These are phyloP conservation scores for Campoletis sonorensis DNA, from an alignment of 1,140 invertebrate genomes.

Conservation along the genomic window DNA sequence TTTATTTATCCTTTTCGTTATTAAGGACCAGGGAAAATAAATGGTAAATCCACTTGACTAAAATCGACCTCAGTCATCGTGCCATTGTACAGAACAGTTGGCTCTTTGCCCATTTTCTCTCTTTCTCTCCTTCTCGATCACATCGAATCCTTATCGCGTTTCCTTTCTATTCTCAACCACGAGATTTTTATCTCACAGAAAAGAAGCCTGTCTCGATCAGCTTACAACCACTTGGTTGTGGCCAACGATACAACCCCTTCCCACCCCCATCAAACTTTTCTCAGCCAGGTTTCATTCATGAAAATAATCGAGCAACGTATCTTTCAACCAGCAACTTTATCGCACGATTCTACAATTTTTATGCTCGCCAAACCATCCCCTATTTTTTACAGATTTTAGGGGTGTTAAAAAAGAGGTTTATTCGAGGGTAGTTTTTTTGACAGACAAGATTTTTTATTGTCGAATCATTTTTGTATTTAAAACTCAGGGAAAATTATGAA, in stretches of 20 bases:
- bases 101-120: neutral
- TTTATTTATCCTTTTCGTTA: neutral
- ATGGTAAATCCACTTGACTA: constrained; percentile 47
- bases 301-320: no score
- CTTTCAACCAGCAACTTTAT: no score
- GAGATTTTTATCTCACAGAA: neutral
- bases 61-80: neutral
- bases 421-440: no score
- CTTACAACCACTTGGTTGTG: neutral
- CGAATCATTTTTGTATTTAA: no score
- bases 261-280: no score
- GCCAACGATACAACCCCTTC: neutral
- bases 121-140: constrained; percentile 4
- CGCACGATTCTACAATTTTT: no score
- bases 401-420: no score
- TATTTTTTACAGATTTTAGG: no score
- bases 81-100: constrained; percentile 2
- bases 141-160: constrained; percentile 28
- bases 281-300: no score
- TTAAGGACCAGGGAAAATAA: constrained; percentile 42
- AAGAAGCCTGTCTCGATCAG: neutral
- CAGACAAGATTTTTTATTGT: no score
- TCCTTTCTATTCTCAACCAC: constrained; percentile 18
- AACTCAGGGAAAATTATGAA: no score
- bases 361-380: no score